phyloP scores from a whole-genome alignment of 2,113 vertebrate species.

The Microcebus tavaratra region DNA sequence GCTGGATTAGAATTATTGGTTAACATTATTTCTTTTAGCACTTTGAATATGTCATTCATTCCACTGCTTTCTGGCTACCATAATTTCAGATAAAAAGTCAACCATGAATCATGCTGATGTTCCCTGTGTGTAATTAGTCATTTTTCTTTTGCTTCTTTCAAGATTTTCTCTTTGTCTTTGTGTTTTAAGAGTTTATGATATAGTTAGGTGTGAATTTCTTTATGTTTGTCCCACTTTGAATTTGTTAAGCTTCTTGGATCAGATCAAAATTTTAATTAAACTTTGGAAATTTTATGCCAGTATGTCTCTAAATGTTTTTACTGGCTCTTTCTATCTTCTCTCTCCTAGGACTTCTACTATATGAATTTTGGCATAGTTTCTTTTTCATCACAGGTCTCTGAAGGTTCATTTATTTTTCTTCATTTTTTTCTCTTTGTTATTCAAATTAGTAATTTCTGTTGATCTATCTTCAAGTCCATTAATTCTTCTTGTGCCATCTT shows the following conservation, averaged over 20 bases:
- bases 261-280: background rate
- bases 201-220: background rate
- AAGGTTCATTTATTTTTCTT: background rate
- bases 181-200: background rate
- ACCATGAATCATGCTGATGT: background rate
- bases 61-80: background rate
- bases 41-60: background rate
- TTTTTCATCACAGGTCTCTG: background rate
- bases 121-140: background rate
- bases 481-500: background rate
- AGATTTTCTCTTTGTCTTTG: background rate
- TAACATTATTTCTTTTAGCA: background rate
- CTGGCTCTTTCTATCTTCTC: background rate
- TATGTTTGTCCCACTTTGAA: background rate
- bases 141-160: background rate
- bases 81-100: background rate
- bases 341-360: background rate
- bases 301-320: background rate
- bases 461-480: background rate
- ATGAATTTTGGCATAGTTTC: background rate
- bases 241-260: background rate
- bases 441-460: background rate
- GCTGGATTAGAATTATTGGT: background rate
- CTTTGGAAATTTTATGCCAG: background rate
- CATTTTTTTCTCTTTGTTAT: background rate